Evolutionary conservation across 2,888 invertebrate genomes (phyloP).

Genomic region (Hanleya hanleyi): DNA sequence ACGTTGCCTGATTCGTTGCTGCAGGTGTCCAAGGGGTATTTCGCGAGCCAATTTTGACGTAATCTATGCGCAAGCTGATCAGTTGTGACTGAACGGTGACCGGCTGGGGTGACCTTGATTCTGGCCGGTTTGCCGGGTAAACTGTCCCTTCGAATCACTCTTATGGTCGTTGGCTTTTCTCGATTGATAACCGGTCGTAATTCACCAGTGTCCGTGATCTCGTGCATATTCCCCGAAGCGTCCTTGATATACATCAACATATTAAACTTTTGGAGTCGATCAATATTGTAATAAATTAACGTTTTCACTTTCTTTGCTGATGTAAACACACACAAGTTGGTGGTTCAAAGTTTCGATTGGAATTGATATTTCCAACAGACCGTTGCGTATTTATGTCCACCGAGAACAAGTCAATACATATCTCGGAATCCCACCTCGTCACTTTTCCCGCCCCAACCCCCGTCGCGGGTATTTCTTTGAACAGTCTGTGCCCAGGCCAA

Average conservation of each 20-base stretch:
- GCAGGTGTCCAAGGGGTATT: constrained; percentile 64
- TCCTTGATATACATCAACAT: constrained; percentile 5
- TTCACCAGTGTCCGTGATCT: neutral
- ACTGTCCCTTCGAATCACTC: neutral
- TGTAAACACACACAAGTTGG: too few species aligned
- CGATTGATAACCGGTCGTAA: neutral
- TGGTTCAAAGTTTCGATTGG: too few species aligned
- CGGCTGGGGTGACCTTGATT: neutral
- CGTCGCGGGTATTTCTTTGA: too few species aligned
- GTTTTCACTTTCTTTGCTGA: too few species aligned
- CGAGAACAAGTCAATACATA: too few species aligned
- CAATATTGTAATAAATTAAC: too few species aligned
- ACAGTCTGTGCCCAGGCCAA: too few species aligned
- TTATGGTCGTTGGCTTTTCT: neutral
- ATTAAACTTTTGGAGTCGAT: too few species aligned
- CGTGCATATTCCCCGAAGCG: neutral
- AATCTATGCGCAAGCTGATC: constrained; percentile 65
- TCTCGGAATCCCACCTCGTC: too few species aligned
- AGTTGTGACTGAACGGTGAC: constrained; percentile 35
- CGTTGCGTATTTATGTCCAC: too few species aligned
- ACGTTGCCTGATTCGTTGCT: constrained; percentile 60
- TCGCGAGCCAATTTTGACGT: constrained; percentile 71
- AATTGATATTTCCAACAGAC: too few species aligned
- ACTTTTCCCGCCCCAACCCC: too few species aligned
- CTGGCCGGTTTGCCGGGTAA: neutral